Percentiles rank a stretch among this genome's conserved stretches.
These are phyloP conservation scores for Anser brachyrhynchus DNA, from an alignment of 2,113 vertebrate genomes.

Conservation along the genomic window DNA sequence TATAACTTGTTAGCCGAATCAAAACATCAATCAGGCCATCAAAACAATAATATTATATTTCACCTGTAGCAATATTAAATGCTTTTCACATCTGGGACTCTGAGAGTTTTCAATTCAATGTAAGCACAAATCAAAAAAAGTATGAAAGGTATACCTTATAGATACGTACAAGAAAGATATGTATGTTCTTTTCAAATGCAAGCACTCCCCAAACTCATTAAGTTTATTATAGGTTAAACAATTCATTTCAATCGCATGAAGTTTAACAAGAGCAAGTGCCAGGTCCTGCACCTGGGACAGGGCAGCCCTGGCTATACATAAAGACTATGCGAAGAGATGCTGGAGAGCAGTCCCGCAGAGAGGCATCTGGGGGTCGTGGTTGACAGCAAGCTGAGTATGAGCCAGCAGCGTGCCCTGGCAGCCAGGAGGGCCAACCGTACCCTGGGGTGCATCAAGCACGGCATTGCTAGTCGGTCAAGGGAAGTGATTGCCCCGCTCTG, in stretches of 20 bases:
- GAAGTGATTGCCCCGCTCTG: too few species aligned
- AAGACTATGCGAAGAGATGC: too few species aligned
- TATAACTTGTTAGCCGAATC: neutral
- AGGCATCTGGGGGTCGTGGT: too few species aligned
- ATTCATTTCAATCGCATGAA: neutral
- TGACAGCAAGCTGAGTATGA: too few species aligned
- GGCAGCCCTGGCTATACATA: too few species aligned
- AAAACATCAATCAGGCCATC: neutral
- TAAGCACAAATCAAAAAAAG: neutral
- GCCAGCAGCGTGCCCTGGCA: too few species aligned
- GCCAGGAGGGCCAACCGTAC: too few species aligned
- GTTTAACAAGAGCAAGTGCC: too few species aligned
- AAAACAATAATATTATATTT: neutral
- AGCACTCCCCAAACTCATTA: neutral
- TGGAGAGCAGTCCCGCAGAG: too few species aligned
- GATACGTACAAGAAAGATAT: too few species aligned
- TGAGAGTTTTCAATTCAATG: neutral
- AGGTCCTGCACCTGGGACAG: too few species aligned
- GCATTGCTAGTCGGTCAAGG: rapidly evolving
- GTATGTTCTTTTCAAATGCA: neutral
- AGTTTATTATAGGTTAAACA: neutral
- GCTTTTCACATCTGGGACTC: neutral
- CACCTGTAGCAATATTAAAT: neutral
- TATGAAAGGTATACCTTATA: neutral
- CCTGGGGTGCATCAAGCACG: too few species aligned